Percentiles rank a stretch among this genome's conserved stretches.
phyloP scores from a whole-genome alignment of 2,888 invertebrate species.

The Amitus sp. region DNA sequence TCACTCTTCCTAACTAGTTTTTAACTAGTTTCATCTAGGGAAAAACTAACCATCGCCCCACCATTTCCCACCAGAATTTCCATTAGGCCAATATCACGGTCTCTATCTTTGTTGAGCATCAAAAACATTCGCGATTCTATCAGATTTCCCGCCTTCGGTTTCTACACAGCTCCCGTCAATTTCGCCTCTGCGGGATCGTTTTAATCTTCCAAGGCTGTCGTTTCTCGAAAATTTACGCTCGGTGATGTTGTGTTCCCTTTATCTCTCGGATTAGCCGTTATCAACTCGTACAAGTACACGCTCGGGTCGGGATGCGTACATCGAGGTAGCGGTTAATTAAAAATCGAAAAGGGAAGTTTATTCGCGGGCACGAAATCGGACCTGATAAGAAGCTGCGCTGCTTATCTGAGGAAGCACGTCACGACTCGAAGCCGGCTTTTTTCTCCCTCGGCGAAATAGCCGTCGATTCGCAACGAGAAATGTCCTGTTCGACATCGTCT shows the following conservation, averaged over 20 bases:
- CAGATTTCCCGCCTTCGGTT: neutral
- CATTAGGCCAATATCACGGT: neutral
- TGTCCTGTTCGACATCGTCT: constrained; percentile 30
- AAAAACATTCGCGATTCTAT: neutral
- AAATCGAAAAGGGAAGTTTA: constrained; percentile 4
- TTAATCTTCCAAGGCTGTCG: constrained; percentile 29
- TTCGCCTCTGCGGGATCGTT: constrained; percentile 5
- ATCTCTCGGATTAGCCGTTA: constrained; percentile 24
- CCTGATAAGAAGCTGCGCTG: neutral
- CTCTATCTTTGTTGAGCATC: neutral
- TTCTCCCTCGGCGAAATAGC: neutral
- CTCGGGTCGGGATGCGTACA: constrained; percentile 14
- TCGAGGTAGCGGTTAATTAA: constrained; percentile 32
- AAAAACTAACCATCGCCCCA: too few species aligned
- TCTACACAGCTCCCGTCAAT: neutral
- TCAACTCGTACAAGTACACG: constrained; percentile 20
- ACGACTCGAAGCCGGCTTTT: neutral
- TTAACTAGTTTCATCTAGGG: too few species aligned
- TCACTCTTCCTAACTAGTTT: too few species aligned
- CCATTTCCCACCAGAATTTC: too few species aligned
- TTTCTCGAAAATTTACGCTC: constrained; percentile 23
- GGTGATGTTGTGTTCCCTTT: constrained; percentile 32
- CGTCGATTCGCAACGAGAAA: constrained; percentile 14
- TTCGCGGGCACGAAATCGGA: neutral
- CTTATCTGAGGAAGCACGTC: constrained; percentile 30